Base-by-base conservation (phyloP, 2,113 vertebrate species). In the Megatriorchis doriae region DNA sequence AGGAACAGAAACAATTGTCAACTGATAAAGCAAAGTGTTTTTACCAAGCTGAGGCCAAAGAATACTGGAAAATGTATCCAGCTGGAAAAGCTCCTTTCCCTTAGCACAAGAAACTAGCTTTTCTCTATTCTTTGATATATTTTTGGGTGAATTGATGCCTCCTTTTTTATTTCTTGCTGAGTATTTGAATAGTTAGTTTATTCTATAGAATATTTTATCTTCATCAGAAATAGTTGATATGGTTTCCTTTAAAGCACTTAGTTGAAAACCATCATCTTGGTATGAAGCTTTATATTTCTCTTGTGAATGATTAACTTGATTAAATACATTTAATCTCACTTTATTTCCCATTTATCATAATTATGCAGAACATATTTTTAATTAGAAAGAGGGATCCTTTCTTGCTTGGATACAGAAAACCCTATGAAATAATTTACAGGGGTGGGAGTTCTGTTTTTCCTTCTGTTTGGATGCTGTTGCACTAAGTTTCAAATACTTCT, bases 321-420 rank as follows among this genome's bases (percentile, higher is more conserved):
- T 94, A 97, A 93, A 96, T 68, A 58, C 38, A 45, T 88, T 94
- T 88, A 10, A 75, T 90, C 65, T 93, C 65, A 61, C 65, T 96
- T 89, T 82, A 90, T 95, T 94, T 94, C 82, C 47, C 34, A 36
- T 93, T 95, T 95, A 93, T 96, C 80, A 31, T 81, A 82, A 87
- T 94, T 88, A 93, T 40, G 53, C 91, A 96, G 79, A 93, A 36
- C 32, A 38, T 59, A 52, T 73, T 93, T 96, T 96, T 86, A 92
- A 87, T 93, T 94, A 88, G 72, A 53, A 75, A 88, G 42, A 87
- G 62, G 15, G 10, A 48, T 86, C 20, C 9, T 48, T 74, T 88
- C 56, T 88, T 83, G 42, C 70, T 73, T 75, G 58, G 66, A 6
- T 77, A 86, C 31, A 65, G 75, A 67, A 88, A 84, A 42, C 7